phyloP scores from a whole-genome alignment of 2,797 vertebrate genomes.

The Nannoperca obscura region DNA sequence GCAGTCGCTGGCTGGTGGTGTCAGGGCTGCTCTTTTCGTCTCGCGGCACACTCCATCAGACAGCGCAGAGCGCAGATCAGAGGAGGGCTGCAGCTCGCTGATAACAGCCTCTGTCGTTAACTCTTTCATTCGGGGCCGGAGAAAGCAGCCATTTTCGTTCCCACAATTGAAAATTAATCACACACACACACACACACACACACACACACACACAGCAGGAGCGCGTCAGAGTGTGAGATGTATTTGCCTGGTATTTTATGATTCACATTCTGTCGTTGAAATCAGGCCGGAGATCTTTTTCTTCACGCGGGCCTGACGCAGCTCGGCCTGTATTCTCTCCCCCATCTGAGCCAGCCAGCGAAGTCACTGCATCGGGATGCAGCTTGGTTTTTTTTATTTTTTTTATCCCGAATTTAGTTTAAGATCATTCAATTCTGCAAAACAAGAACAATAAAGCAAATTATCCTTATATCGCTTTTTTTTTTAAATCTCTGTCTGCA shows the following conservation, averaged over 20 bases:
- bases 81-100: constrained; percentile 85
- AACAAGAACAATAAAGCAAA: background rate
- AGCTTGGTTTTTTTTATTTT: background rate
- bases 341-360: background rate
- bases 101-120: constrained; percentile 88
- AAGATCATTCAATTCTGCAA: background rate
- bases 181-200: background rate
- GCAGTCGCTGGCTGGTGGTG: constrained; percentile 54
- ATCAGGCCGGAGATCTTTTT: background rate
- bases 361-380: background rate
- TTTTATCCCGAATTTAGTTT: background rate
- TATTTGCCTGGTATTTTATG: constrained; percentile 1
- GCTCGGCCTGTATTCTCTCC: constrained; percentile 30
- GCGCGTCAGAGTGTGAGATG: background rate
- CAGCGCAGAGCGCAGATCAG: constrained; percentile 64
- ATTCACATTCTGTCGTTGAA: background rate
- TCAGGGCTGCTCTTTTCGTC: constrained; percentile 82
- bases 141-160: constrained; percentile 58
- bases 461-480: background rate
- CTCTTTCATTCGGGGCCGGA: constrained; percentile 65
- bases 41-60: constrained; percentile 81
- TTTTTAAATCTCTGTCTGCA: background rate
- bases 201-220: background rate
- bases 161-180: constrained; percentile 29
- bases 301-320: constrained; percentile 44